Evolutionary conservation across 2,888 invertebrate species (phyloP).

Genomic region (Drosophila dives): DNA sequence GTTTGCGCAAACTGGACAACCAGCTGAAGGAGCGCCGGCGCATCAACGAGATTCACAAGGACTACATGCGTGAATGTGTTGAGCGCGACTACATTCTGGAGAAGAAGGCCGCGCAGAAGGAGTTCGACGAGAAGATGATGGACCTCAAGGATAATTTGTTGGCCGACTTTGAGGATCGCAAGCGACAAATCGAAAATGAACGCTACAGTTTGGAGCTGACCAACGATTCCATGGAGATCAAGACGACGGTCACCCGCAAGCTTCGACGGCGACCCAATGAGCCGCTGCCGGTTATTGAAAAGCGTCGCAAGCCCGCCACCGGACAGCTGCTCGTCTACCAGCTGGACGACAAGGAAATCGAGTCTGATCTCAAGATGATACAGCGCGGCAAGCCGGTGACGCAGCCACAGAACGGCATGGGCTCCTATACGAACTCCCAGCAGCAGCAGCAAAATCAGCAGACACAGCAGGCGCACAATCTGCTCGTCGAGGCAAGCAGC

Average conservation of each 20-base stretch:
- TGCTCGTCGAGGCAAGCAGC: conserved; percentile 84
- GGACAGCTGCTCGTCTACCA: conserved; percentile 94
- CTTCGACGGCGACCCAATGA: conserved; percentile 96
- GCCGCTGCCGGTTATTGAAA: conserved; percentile 94
- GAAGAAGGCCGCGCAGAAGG: conserved; percentile 94
- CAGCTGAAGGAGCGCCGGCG: conserved; percentile 92
- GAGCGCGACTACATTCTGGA: conserved; percentile 95
- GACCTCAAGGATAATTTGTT: conserved; percentile 95
- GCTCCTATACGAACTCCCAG: conserved; percentile 66
- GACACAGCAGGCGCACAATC: conserved; percentile 36
- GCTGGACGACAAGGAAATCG: conserved; percentile 95
- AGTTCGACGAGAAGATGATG: conserved; percentile 96
- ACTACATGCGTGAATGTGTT: conserved; percentile 93
- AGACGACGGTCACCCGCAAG: conserved; percentile 97
- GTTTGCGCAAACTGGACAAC: conserved; percentile 92
- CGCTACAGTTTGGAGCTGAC: conserved; percentile 95
- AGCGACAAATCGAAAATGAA: conserved; percentile 95
- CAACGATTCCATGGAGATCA: conserved; percentile 95
- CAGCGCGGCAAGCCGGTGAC: conserved; percentile 87
- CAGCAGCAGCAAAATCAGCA: conserved; percentile 56
- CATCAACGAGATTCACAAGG: conserved; percentile 91
- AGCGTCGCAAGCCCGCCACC: conserved; percentile 93
- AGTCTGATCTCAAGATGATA: conserved; percentile 93
- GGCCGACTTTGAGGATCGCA: conserved; percentile 96
- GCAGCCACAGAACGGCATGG: conserved; percentile 85